Evolutionary conservation across 1,140 invertebrate species (phyloP).

Genomic region (Habropoda laboriosa): DNA sequence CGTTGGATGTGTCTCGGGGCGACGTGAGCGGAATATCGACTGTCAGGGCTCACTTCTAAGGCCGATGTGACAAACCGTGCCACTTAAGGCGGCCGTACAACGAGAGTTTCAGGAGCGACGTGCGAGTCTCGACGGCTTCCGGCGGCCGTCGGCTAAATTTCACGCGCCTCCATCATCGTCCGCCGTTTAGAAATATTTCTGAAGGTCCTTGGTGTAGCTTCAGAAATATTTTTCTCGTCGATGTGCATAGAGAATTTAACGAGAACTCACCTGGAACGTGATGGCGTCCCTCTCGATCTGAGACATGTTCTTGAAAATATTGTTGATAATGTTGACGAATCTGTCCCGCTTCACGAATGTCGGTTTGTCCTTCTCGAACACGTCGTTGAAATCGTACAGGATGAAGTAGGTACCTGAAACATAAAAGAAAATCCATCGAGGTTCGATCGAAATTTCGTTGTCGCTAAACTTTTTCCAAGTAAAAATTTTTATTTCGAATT

Average conservation of each 20-base stretch:
- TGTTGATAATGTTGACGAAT: constrained; percentile 92
- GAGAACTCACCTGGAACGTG: constrained; percentile 89
- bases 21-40: constrained; percentile 45
- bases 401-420: constrained; percentile 94
- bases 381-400: constrained; percentile 94
- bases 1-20: constrained; percentile 13
- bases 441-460: too few relatives aligned
- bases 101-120: not conserved
- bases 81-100: not conserved
- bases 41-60: not conserved
- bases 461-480: too few relatives aligned
- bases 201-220: not conserved
- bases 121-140: not conserved
- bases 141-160: not conserved
- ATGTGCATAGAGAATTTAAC: not conserved
- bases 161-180: not conserved
- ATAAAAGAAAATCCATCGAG: constrained; percentile 37
- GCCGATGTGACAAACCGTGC: constrained; percentile 24
- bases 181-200: not conserved
- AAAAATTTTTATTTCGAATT: too few relatives aligned
- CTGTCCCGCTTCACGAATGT: constrained; percentile 91
- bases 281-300: constrained; percentile 93
- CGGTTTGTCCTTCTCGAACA: constrained; percentile 92
- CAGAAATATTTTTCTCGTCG: not conserved
- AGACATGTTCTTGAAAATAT: constrained; percentile 93